These are phyloP conservation scores for Tinamus guttatus DNA, from an alignment of 2,113 vertebrate genomes.

Conservation along the genomic window DNA sequence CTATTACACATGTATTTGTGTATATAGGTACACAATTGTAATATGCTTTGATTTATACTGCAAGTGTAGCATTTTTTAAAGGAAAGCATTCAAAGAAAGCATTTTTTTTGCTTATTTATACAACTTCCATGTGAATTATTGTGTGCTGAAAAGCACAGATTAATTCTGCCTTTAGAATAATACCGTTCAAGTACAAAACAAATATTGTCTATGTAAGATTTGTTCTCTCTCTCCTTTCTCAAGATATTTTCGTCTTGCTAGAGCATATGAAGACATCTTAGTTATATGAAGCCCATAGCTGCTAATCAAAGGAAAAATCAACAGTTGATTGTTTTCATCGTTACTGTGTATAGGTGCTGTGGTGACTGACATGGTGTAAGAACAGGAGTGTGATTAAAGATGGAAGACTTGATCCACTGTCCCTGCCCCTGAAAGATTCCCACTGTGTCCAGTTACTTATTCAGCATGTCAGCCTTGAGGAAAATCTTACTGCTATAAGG, in stretches of 20 bases:
- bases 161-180: not conserved
- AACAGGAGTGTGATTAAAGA: not conserved
- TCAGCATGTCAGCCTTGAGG: not conserved
- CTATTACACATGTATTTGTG: not conserved
- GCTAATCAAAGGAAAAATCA: not conserved
- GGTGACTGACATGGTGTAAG: not conserved
- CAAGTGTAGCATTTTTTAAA: too few relatives aligned
- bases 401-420: not conserved
- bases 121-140: not conserved
- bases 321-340: not conserved
- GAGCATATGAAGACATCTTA: not conserved
- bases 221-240: not conserved
- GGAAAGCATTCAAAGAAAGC: too few relatives aligned
- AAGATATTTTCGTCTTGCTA: not conserved
- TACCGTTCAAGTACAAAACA: not conserved
- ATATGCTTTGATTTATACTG: not conserved
- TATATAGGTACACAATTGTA: not conserved
- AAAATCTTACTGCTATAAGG: not conserved
- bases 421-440: not conserved
- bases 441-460: not conserved
- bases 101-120: not conserved
- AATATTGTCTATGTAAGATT: not conserved
- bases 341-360: not conserved
- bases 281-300: not conserved
- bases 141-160: not conserved